These are phyloP conservation scores for Melanotaenia duboulayi DNA, from an alignment of 2,113 vertebrate species.

Conservation along the genomic window DNA sequence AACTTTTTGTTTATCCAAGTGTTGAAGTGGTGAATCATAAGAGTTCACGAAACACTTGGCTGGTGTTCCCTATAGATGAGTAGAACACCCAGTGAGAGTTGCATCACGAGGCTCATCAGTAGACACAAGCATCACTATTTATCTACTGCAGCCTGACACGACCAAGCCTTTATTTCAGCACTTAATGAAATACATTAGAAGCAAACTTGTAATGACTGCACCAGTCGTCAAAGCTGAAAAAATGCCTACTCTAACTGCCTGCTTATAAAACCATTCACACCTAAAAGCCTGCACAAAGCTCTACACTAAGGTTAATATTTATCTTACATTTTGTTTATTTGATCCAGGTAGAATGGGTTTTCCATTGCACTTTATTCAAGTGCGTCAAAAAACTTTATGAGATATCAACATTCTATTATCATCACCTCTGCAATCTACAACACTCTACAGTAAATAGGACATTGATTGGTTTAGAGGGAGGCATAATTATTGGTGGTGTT, in stretches of 20 bases:
- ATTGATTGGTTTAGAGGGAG: too few species aligned
- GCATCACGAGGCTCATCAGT: conserved; percentile 8
- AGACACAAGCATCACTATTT: neutral
- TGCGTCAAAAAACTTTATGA: too few species aligned
- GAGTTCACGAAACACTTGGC: conserved; percentile 18
- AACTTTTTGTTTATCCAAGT: conserved; percentile 39
- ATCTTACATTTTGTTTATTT: neutral
- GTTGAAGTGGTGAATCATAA: conserved; percentile 49
- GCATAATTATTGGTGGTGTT: too few species aligned
- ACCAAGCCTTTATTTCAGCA: neutral
- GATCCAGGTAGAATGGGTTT: too few species aligned
- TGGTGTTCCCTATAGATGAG: conserved; percentile 28
- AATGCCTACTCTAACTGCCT: neutral
- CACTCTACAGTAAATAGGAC: too few species aligned
- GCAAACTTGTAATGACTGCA: neutral
- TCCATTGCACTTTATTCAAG: too few species aligned
- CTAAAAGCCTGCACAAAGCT: neutral
- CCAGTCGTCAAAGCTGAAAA: neutral
- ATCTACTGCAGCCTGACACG: neutral
- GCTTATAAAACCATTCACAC: neutral
- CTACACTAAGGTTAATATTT: neutral
- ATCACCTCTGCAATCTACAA: too few species aligned
- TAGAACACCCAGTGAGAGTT: conserved; percentile 5
- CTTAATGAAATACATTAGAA: neutral
- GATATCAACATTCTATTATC: too few species aligned